phyloP scores from a whole-genome alignment of 2,113 vertebrate species.

The Seriola aureovittata region DNA sequence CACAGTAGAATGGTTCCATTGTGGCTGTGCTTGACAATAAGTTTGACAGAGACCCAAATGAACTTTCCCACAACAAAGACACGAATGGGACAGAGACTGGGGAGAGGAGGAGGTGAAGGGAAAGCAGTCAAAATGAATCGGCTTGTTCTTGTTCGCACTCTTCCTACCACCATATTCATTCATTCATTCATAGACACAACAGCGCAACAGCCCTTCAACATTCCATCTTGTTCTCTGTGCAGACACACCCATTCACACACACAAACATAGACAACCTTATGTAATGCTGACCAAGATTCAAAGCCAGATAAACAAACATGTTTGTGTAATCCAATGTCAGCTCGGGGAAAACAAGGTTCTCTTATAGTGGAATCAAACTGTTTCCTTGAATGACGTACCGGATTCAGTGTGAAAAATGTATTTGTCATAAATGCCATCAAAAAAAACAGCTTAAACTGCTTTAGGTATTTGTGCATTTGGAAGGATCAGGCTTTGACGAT shows the following conservation, averaged over 20 bases:
- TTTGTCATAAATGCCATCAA: background rate
- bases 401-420: constrained; percentile 5
- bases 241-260: constrained; percentile 12
- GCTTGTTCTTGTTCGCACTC: background rate
- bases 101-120: background rate
- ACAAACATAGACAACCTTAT: constrained; percentile 33
- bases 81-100: background rate
- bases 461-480: background rate
- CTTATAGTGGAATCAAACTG: constrained; percentile 17
- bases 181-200: constrained; percentile 15
- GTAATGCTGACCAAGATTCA: constrained; percentile 59
- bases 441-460: background rate
- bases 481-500: background rate
- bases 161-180: background rate
- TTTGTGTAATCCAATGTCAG: constrained; percentile 58
- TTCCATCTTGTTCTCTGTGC: constrained; percentile 26
- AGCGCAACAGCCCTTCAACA: constrained; percentile 17
- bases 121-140: constrained; percentile 15
- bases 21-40: constrained; percentile 39
- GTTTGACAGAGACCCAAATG: constrained; percentile 51
- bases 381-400: constrained; percentile 22
- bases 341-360: constrained; percentile 29
- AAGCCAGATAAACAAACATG: constrained; percentile 59
- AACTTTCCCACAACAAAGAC: constrained; percentile 52
- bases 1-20: constrained; percentile 40